phyloP scores from a whole-genome alignment of 2,888 invertebrate species.

The Strigamia crassipes region DNA sequence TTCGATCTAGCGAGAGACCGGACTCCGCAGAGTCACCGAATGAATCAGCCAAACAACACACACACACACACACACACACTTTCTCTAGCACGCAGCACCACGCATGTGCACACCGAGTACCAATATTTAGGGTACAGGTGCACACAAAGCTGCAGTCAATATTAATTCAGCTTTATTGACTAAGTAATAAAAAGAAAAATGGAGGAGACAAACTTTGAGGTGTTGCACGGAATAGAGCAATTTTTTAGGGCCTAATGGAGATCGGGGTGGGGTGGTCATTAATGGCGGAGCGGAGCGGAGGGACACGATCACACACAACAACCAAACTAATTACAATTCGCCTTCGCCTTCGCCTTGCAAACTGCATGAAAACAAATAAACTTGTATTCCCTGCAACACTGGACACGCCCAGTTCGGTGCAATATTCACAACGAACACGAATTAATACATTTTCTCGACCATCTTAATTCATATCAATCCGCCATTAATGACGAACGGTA shows the following conservation, averaged over 20 bases:
- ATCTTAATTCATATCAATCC: too few relatives aligned
- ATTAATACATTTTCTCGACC: neutral
- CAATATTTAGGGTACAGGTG: neutral
- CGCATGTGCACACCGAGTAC: neutral
- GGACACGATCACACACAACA: too few relatives aligned
- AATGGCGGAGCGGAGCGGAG: neutral
- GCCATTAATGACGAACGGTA: too few relatives aligned
- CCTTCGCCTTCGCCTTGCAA: neutral
- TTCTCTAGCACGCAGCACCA: too few relatives aligned
- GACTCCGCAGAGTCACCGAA: neutral
- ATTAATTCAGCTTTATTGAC: neutral
- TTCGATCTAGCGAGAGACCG: neutral
- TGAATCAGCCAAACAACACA: neutral
- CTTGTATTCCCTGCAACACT: neutral
- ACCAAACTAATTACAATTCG: too few relatives aligned
- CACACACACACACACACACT: too few relatives aligned
- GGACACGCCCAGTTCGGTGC: neutral
- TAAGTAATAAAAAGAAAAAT: neutral
- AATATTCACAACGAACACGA: neutral
- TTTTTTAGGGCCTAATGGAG: neutral
- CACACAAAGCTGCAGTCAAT: constrained; percentile 5
- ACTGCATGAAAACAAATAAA: neutral
- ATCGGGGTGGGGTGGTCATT: neutral
- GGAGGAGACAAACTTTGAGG: neutral
- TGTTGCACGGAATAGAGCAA: neutral